A percentile compares a stretch with the other conserved stretches of the same genome.
phyloP scores from a whole-genome alignment of 2,113 vertebrate species.

The Mesoclemmys tuberculata region DNA sequence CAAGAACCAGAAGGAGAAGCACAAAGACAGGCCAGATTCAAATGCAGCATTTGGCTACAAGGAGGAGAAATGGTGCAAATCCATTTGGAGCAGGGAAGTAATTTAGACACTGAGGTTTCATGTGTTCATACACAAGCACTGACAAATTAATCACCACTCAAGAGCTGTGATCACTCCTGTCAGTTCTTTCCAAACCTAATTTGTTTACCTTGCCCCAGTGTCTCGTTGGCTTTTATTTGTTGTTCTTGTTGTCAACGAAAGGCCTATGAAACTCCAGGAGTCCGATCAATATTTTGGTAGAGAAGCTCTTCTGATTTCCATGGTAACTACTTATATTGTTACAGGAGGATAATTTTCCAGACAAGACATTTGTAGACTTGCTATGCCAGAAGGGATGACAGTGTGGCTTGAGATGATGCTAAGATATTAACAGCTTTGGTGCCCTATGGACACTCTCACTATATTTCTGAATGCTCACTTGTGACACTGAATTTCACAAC shows the following conservation, averaged over 20 bases:
- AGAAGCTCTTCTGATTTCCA: slow-evolving; percentile 80
- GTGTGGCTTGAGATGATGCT: neutral
- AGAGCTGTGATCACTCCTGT: neutral
- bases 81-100: neutral
- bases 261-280: slow-evolving; percentile 47
- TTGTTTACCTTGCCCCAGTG: neutral
- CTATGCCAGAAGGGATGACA: slow-evolving; percentile 39
- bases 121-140: neutral
- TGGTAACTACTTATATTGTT: slow-evolving; percentile 76
- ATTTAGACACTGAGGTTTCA: neutral
- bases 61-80: neutral
- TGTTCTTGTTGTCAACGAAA: slow-evolving; percentile 55
- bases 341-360: slow-evolving; percentile 73
- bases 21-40: neutral
- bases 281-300: slow-evolving; percentile 72
- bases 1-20: neutral
- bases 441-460: neutral
- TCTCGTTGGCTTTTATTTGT: neutral
- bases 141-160: slow-evolving; percentile 16
- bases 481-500: neutral
- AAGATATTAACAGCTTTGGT: fast-evolving
- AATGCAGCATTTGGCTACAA: neutral
- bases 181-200: slow-evolving; percentile 27
- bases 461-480: neutral
- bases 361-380: slow-evolving; percentile 51